These are phyloP conservation scores for Hystrix cristata DNA, from an alignment of 2,113 vertebrate genomes.

Conservation along the genomic window DNA sequence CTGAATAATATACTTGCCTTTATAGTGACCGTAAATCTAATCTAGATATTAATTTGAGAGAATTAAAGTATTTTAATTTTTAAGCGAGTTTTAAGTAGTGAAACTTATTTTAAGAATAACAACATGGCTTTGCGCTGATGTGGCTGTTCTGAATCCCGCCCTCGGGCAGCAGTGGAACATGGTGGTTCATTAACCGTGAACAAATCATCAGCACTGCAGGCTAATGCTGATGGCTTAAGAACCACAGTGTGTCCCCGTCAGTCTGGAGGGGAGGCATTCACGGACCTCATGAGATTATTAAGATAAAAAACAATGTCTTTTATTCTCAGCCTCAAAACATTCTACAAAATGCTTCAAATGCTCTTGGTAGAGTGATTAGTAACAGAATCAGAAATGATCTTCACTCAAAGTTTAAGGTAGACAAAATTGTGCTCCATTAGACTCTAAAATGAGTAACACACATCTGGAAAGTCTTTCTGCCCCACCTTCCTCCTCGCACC, in stretches of 20 bases:
- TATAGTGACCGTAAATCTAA: neutral
- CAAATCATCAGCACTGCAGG: conserved; percentile 83
- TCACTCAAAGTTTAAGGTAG: conserved; percentile 48
- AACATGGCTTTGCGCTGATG: neutral
- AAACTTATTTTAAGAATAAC: neutral
- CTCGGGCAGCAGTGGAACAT: conserved; percentile 72
- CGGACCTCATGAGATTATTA: conserved; percentile 59
- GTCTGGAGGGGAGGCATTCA: conserved; percentile 74
- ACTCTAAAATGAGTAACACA: conserved; percentile 25
- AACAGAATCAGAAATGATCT: conserved; percentile 72
- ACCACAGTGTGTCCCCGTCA: conserved; percentile 75
- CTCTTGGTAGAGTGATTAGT: conserved; percentile 66
- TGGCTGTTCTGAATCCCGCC: conserved; percentile 65
- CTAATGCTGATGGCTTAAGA: conserved; percentile 71
- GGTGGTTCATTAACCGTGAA: conserved; percentile 82
- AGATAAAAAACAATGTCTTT: conserved; percentile 66
- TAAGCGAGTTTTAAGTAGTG: conserved; percentile 56
- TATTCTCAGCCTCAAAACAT: conserved; percentile 71
- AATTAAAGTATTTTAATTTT: conserved; percentile 46
- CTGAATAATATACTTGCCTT: neutral
- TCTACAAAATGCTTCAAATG: conserved; percentile 64
- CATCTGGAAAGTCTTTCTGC: conserved; percentile 32
- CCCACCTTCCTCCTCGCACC: neutral
- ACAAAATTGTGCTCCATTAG: conserved; percentile 34
- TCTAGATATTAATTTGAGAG: conserved; percentile 42